Conservation (phyloP, 2,888 invertebrate genomes). For the Nomada ruficornis region DNA sequence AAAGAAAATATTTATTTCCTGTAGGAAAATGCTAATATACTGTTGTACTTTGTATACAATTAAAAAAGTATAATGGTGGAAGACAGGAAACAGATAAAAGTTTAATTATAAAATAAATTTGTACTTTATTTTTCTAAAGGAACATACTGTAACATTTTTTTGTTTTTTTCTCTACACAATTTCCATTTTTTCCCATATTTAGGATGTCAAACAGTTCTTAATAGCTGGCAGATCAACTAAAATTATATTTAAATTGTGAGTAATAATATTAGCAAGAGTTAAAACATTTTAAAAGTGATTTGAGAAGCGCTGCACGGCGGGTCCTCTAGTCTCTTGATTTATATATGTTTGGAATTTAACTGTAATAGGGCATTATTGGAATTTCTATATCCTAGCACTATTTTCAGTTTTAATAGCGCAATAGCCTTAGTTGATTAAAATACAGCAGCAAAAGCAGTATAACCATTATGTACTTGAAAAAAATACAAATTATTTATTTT, state of each 20-base stretch:
- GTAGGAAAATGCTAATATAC: not conserved
- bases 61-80: not conserved
- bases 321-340: conserved; percentile 61
- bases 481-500: conserved; percentile 49
- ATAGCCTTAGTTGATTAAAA: not conserved
- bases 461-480: conserved; percentile 16
- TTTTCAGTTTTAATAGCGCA: not conserved
- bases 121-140: not conserved
- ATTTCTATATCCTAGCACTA: not conserved
- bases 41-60: not conserved
- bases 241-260: not conserved
- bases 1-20: not conserved
- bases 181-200: not conserved
- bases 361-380: conserved; percentile 59
- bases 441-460: not conserved
- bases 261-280: not conserved
- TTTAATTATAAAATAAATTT: not conserved
- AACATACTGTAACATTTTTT: not conserved
- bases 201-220: not conserved
- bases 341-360: conserved; percentile 67
- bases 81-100: not conserved
- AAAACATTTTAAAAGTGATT: conserved; percentile 33
- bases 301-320: conserved; percentile 61
- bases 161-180: not conserved
- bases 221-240: not conserved